A percentile compares a stretch with the other conserved stretches of the same genome.
Evolutionary conservation across 2,797 vertebrate species (phyloP).

Genomic region (Erpetoichthys calabaricus): DNA sequence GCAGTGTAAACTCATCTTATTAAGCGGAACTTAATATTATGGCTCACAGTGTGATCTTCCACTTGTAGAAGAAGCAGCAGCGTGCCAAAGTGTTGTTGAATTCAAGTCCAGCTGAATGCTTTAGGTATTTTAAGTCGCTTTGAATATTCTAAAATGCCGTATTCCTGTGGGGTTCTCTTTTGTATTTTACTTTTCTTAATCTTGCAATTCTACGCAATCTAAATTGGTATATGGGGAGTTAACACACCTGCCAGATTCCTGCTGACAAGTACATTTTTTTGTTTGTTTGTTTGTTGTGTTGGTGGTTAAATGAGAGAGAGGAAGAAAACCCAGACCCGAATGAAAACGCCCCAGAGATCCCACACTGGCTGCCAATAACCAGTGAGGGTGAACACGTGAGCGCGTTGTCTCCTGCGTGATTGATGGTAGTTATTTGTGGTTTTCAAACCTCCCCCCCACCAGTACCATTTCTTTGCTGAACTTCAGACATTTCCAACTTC

Average conservation of each 20-base stretch:
- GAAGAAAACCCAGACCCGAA: constrained; percentile 34
- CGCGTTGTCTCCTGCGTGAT: constrained; percentile 66
- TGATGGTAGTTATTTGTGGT: constrained; percentile 73
- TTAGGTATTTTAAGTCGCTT: too few species aligned
- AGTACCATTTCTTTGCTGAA: not conserved
- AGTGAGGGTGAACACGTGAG: constrained; percentile 64
- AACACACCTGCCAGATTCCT: constrained; percentile 80
- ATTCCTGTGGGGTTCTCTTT: too few species aligned
- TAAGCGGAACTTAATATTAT: too few species aligned
- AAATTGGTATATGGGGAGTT: constrained; percentile 74
- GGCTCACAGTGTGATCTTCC: too few species aligned
- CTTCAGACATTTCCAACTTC: constrained; percentile 15
- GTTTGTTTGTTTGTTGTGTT: constrained; percentile 54
- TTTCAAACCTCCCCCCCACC: constrained; percentile 37
- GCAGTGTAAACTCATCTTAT: too few species aligned
- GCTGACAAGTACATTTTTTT: constrained; percentile 71
- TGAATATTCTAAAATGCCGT: too few species aligned
- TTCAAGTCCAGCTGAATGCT: too few species aligned
- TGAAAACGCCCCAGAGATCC: constrained; percentile 48
- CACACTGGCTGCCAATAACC: constrained; percentile 65
- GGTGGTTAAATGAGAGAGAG: constrained; percentile 46
- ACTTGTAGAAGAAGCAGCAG: too few species aligned
- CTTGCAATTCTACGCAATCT: constrained; percentile 65
- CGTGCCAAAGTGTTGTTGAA: too few species aligned
- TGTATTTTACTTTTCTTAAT: constrained; percentile 10